Conservation (phyloP, 1,140 invertebrate genomes). For the Drosophila aff. region DNA sequence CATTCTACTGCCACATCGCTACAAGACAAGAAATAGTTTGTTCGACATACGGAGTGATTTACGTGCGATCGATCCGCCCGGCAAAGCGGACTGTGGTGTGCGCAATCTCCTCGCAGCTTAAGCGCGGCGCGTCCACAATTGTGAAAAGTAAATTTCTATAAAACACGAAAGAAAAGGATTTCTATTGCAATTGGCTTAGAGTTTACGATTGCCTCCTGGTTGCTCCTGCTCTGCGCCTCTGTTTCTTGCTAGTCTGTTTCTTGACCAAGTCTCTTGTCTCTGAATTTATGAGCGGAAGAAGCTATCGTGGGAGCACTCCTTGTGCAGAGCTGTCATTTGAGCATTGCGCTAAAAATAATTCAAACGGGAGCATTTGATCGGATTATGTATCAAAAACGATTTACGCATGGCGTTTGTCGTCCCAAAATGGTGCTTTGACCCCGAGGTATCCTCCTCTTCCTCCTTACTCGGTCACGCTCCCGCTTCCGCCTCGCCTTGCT, state of each 20-base stretch:
- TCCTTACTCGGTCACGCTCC: not conserved
- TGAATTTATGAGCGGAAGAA: slow-evolving; percentile 42
- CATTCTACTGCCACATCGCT: slow-evolving; percentile 68
- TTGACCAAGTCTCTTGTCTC: slow-evolving; percentile 1
- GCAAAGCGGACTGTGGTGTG: too few species aligned
- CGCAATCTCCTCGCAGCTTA: slow-evolving; percentile 2
- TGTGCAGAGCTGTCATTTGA: slow-evolving; percentile 18
- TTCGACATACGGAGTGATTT: slow-evolving; percentile 48
- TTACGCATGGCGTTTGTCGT: slow-evolving; percentile 54
- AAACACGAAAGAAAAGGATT: slow-evolving; percentile 66
- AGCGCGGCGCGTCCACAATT: slow-evolving; percentile 31
- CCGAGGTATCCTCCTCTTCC: not conserved
- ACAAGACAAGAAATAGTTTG: slow-evolving; percentile 59
- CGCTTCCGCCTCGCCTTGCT: not conserved
- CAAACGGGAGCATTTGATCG: slow-evolving; percentile 61
- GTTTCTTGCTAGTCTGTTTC: slow-evolving; percentile 1
- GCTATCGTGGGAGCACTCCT: slow-evolving; percentile 20
- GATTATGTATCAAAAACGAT: slow-evolving; percentile 54
- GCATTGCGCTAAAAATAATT: slow-evolving; percentile 58
- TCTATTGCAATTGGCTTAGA: slow-evolving; percentile 46
- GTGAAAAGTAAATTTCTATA: slow-evolving; percentile 69
- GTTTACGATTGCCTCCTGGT: slow-evolving; percentile 23
- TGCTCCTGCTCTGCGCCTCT: slow-evolving; percentile 7
- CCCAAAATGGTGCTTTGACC: slow-evolving; percentile 3
- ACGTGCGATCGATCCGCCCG: slow-evolving; percentile 28